Percentiles rank a stretch among this genome's conserved stretches.
Conservation (phyloP, 2,113 vertebrate species). For the Rhombomys opimus region DNA sequence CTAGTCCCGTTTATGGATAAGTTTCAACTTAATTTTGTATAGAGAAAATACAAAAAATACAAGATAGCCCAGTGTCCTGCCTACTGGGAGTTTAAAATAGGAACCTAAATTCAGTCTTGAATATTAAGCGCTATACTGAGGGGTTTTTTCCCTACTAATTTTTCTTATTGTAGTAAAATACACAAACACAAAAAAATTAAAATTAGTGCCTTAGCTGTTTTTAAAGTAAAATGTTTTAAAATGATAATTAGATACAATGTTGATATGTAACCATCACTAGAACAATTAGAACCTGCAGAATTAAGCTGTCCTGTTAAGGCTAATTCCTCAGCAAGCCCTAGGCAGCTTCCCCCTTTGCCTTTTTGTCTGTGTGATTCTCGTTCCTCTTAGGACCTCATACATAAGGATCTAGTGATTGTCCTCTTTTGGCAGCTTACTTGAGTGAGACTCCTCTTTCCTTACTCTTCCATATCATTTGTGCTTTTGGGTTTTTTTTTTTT, state of each 20-base stretch:
- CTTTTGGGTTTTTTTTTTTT: too few species aligned
- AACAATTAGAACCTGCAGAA: background rate
- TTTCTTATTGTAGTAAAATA: background rate
- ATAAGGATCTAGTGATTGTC: background rate
- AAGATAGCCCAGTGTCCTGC: background rate
- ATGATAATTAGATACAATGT: background rate
- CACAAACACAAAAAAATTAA: background rate
- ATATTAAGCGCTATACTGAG: background rate
- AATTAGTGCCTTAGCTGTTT: background rate
- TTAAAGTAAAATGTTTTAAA: background rate
- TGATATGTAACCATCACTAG: background rate
- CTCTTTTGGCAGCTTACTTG: background rate
- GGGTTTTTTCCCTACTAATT: background rate
- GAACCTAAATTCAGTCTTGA: slow-evolving; percentile 7
- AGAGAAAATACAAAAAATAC: background rate
- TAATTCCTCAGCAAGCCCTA: background rate
- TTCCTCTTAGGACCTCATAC: background rate
- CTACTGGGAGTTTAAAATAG: background rate
- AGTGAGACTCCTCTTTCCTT: background rate
- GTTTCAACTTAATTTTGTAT: slow-evolving; percentile 30
- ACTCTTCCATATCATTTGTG: slow-evolving; percentile 11
- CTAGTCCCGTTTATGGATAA: background rate
- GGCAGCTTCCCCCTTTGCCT: background rate
- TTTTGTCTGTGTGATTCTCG: background rate
- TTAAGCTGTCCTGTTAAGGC: too few species aligned